Conservation (phyloP, 2,113 vertebrate species). For the Petrocephalus microphthalmus region DNA sequence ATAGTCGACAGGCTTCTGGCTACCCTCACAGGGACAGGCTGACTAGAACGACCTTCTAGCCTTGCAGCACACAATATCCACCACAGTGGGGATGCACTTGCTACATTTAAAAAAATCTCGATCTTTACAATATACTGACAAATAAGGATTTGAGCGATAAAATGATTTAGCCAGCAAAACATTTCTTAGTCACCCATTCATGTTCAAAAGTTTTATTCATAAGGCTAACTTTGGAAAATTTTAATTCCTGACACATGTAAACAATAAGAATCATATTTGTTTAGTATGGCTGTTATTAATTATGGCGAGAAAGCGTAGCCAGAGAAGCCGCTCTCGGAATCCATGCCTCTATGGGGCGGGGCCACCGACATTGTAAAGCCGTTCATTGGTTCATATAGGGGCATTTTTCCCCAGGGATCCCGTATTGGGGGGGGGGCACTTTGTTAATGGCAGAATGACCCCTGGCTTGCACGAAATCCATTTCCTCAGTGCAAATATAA, state of each 20-base stretch:
- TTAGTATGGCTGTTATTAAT: background rate
- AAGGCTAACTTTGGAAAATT: conserved; percentile 44
- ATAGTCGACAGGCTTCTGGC: background rate
- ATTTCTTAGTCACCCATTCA: conserved; percentile 30
- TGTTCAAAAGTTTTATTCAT: conserved; percentile 46
- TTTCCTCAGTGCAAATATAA: conserved; percentile 26
- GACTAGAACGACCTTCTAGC: background rate
- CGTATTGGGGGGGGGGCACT: conserved; percentile 30
- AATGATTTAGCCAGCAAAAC: conserved; percentile 46
- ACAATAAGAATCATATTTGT: conserved; percentile 33
- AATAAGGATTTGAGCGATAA: conserved; percentile 41
- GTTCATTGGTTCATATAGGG: background rate
- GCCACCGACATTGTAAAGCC: background rate
- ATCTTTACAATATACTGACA: conserved; percentile 43
- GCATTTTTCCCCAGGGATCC: conserved; percentile 40
- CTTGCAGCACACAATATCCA: background rate
- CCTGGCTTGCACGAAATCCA: conserved; percentile 46
- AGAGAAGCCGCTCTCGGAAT: background rate
- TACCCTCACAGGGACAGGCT: background rate
- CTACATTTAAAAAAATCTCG: conserved; percentile 41
- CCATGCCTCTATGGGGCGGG: background rate
- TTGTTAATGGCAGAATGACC: conserved; percentile 55
- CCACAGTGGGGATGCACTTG: background rate
- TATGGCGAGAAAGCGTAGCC: background rate
- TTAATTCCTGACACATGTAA: conserved; percentile 34